These are phyloP conservation scores for Caenorhabditis elegans DNA, from an alignment of 1,140 invertebrate genomes.

Conservation along the genomic window WBcel235 BX284604.4:7396501-7397000, in stretches of 20 bases:
- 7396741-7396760: not conserved
- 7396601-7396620: not conserved
- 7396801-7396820: not conserved
- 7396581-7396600: no score
- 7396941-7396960: slow-evolving; percentile 14
- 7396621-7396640: slow-evolving; percentile 57
- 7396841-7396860: not conserved
- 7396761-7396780: not conserved
- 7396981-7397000: slow-evolving; percentile 5
- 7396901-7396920: not conserved
- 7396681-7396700: not conserved
- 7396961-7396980: slow-evolving; percentile 2
- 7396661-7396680: slow-evolving; percentile 36
- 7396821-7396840: not conserved
- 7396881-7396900: not conserved
- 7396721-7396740: slow-evolving; percentile 13
- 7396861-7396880: not conserved
- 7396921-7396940: not conserved
- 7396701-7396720: not conserved
- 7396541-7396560: no score
- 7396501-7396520: no score
- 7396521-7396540: no score
- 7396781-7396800: not conserved
- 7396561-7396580: not conserved
- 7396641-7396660: slow-evolving; percentile 58